Base-by-base conservation (phyloP, 2,113 vertebrate genomes). In the Corythoichthys intestinalis region DNA sequence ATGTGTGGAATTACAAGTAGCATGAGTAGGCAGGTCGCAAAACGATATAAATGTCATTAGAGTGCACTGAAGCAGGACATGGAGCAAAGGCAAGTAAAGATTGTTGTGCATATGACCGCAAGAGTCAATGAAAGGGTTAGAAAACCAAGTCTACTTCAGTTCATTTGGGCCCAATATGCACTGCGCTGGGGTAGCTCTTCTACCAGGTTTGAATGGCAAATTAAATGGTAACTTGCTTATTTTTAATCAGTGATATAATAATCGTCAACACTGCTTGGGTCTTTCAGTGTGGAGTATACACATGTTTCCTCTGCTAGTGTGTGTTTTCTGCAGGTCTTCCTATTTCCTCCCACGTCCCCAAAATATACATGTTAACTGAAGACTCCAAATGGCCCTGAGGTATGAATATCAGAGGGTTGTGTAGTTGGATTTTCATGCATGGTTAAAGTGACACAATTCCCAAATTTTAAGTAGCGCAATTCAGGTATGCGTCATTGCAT, bases 41-140 rank as follows among this genome's bases (percentile, higher is more conserved):
- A 88, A 83, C 72, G 79, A 90, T 88, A 85, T 84, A 84, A 90
- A 90, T 88, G 86, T 88, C 86, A 90, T 90, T 90, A 90, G 72
- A 81, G 83, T 83, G 85, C 89, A 86, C 80, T 88, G 73, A 87
- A 87, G 87, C 89, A 84, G 62, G 79, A 84, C 85, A 86, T 88
- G 79, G 88, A 85, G 87, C 78, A 76, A 75, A 83, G 77, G 87
- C 82, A 87, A 73, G 70, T 60, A 69, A 86, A 87, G 83, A 89
- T 85, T 88, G 83, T 79, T 81, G 79, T 75, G 79, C 80, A 83
- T 82, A 80, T 83, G 77, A 77, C 85, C 80, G 77, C 81, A 81
- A 83, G 77, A 82, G 72, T 84, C 75, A 70, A 64, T 82, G 77
- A 82, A 83, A 54, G 85, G 75, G 66, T 78, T 77, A 83, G 85